Evolutionary conservation across 2,113 vertebrate species (phyloP).

Genomic region (Oreochromis tanganicae): DNA sequence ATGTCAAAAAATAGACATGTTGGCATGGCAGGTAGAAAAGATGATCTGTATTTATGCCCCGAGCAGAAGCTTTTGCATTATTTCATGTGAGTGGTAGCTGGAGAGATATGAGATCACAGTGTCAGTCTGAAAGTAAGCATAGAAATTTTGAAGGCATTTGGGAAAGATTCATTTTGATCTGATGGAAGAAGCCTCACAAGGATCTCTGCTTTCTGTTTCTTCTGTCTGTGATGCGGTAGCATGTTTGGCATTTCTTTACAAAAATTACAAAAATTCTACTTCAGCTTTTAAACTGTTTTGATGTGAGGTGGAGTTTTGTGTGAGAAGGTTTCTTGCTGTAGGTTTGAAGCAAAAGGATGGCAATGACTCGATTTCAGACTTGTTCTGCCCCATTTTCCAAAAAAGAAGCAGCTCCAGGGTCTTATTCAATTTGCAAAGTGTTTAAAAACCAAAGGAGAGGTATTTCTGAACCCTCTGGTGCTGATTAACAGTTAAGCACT

Average conservation of each 20-base stretch:
- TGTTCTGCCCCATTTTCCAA: conserved; percentile 2
- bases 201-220: neutral
- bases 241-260: conserved; percentile 10
- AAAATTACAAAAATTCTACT: neutral
- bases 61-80: conserved; percentile 18
- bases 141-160: conserved; percentile 5
- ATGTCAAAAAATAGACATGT: conserved; percentile 22
- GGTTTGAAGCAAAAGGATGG: neutral
- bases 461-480: conserved; percentile 23
- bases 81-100: neutral
- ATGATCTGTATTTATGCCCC: conserved; percentile 6
- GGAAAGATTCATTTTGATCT: conserved; percentile 40
- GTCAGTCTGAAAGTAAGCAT: conserved; percentile 8
- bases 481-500: conserved; percentile 27
- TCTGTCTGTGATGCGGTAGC: neutral
- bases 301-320: neutral
- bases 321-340: neutral
- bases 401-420: conserved; percentile 6
- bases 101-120: conserved; percentile 12
- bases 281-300: neutral
- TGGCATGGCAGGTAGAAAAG: neutral
- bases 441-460: conserved; percentile 44
- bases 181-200: conserved; percentile 4
- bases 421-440: conserved; percentile 57
- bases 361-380: neutral